Conservation (phyloP, 2,888 invertebrate genomes). For the Sinotaia quadrata region DNA sequence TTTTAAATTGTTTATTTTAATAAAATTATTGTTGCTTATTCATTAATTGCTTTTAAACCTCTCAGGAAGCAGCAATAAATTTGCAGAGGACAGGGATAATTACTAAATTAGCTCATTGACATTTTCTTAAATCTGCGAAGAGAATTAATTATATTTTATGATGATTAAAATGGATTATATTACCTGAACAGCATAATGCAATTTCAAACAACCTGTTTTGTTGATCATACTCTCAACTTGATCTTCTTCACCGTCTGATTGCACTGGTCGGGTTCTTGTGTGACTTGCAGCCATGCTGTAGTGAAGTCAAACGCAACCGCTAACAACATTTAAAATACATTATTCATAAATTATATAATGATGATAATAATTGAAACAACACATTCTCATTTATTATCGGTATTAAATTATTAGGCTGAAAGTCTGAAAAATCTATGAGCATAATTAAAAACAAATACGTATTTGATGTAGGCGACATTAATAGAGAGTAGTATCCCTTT, state of each 20-base stretch:
- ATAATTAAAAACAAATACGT: not conserved
- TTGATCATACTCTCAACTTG: constrained; percentile 91
- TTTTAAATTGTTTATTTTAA: too few relatives aligned
- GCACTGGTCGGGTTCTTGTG: constrained; percentile 39
- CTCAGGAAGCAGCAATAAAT: too few relatives aligned
- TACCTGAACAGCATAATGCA: constrained; percentile 85
- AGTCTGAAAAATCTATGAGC: not conserved
- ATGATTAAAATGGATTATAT: too few relatives aligned
- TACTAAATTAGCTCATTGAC: too few relatives aligned
- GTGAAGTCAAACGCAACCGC: too few relatives aligned
- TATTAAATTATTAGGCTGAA: not conserved
- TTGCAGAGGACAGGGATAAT: too few relatives aligned
- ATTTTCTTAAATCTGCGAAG: too few relatives aligned
- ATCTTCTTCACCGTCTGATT: constrained; percentile 77
- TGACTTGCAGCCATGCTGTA: constrained; percentile 49
- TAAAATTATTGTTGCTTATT: too few relatives aligned
- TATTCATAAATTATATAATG: too few relatives aligned
- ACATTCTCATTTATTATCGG: not conserved
- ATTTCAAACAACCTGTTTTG: constrained; percentile 90
- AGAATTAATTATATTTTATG: too few relatives aligned
- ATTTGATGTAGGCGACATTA: not conserved
- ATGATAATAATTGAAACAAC: not conserved
- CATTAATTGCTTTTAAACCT: too few relatives aligned
- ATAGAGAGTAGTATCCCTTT: not conserved
- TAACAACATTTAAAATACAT: too few relatives aligned